These are phyloP conservation scores for Leptestheria dahalacensis DNA, from an alignment of 1,140 invertebrate species.

Conservation along the genomic window DNA sequence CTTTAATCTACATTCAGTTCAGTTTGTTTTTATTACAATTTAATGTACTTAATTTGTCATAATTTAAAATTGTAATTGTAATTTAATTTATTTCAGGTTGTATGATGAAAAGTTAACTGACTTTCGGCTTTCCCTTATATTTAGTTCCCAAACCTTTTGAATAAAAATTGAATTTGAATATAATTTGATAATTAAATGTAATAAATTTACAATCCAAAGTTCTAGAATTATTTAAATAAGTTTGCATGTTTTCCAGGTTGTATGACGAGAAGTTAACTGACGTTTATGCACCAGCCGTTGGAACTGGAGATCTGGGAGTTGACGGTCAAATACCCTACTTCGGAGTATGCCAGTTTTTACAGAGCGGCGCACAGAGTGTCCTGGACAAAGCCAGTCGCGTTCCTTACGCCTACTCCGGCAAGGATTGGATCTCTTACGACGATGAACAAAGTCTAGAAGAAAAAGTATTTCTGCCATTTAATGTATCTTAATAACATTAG, in stretches of 20 bases:
- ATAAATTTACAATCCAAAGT: too few species aligned
- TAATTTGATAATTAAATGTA: too few species aligned
- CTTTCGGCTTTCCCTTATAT: too few species aligned
- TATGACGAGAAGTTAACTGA: slow-evolving; percentile 46
- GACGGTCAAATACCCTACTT: slow-evolving; percentile 55
- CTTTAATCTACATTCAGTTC: neutral
- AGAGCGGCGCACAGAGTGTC: slow-evolving; percentile 28
- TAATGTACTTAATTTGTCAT: too few species aligned
- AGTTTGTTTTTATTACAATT: too few species aligned
- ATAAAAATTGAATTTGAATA: too few species aligned
- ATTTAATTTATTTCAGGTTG: neutral
- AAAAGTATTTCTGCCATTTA: slow-evolving; percentile 38
- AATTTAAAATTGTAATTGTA: neutral
- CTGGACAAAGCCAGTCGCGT: slow-evolving; percentile 53
- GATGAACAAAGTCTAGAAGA: slow-evolving; percentile 50
- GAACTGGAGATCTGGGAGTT: slow-evolving; percentile 43
- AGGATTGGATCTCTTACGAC: slow-evolving; percentile 83
- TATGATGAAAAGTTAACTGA: too few species aligned
- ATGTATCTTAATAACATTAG: too few species aligned
- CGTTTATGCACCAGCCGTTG: slow-evolving; percentile 51
- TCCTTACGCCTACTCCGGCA: slow-evolving; percentile 54
- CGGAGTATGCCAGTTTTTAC: slow-evolving; percentile 49
- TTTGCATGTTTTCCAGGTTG: slow-evolving; percentile 41
- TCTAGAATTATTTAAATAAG: too few species aligned
- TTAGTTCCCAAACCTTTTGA: slow-evolving; percentile 2